phyloP scores from a whole-genome alignment of 2,888 invertebrate genomes.

The Cordilura impudica region DNA sequence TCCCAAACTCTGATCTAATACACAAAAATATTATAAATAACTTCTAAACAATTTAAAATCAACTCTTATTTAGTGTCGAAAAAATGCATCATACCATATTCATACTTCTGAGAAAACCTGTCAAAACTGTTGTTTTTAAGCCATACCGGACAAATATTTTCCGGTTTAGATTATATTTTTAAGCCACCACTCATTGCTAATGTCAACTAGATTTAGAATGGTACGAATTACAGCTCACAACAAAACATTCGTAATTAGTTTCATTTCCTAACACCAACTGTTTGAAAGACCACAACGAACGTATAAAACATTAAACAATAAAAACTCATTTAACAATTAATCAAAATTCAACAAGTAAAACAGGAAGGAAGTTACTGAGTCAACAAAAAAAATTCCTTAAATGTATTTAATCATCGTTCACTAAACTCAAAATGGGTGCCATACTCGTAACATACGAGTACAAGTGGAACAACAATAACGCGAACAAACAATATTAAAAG shows the following conservation, averaged over 20 bases:
- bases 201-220: neutral
- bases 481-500: neutral
- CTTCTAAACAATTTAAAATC: too few species aligned
- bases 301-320: neutral
- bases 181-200: neutral
- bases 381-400: neutral
- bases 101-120: too few species aligned
- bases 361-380: conserved; percentile 42
- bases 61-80: too few species aligned
- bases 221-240: neutral
- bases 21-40: too few species aligned
- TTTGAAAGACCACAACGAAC: conserved; percentile 33
- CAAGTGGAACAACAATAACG: neutral
- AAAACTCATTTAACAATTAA: conserved; percentile 45
- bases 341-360: conserved; percentile 57
- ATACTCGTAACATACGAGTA: neutral
- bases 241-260: conserved; percentile 42
- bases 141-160: neutral
- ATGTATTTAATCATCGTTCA: conserved; percentile 45
- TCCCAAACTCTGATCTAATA: too few species aligned
- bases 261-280: conserved; percentile 43
- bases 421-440: neutral
- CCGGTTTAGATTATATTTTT: neutral
- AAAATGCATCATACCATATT: too few species aligned
- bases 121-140: too few species aligned